Base-by-base conservation (phyloP, 2,113 vertebrate genomes). In the Peromyscus californicus region DNA sequence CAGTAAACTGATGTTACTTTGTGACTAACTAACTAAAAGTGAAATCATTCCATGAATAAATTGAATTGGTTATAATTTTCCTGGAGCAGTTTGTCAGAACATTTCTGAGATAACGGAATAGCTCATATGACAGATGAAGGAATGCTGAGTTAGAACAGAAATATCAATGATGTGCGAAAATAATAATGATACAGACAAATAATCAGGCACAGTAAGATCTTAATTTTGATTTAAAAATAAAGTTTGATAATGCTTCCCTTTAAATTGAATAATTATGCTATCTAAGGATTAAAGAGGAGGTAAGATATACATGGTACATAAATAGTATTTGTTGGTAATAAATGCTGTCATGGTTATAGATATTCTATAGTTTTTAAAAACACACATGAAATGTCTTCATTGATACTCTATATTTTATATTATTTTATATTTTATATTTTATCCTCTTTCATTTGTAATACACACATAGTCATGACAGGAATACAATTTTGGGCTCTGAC, bases 31-130 rank as follows among this genome's bases (percentile, higher is more conserved):
- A 84, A 63, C 29, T 57, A 59, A 89, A 36, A 57, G 9, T 54
- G 36, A 89, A 74, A 17, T 22, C n/a, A 21, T 63, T 78, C 17
- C 59, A 31, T 33, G 15, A 94, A 45, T 93, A 42, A 84, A 3
- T 78, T 63, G 17, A 90, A 72, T 17, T 63, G 48, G 48, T 92
- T 90, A 69, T 91, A 63, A 67, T 91, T 89, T 76, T 92, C 29
- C 70, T 76, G 11, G 31, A 83, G 15, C 0, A 69, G 42, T 33
- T 39, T 2, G 39, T 39, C 51, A 78, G 67, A 70, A 82, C 39
- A 80, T 48, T 39, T 67, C 21, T 95, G 5, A 72, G 36, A 91
- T 19, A 88, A n/a, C 61, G 17, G 5, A 92, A 69, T 48, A 22
- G 76, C 39, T 92, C 7, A 15, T 61, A 63, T 9, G 42, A 61